Conservation (phyloP, 2,113 vertebrate species). For the Neotoma lepida region DNA sequence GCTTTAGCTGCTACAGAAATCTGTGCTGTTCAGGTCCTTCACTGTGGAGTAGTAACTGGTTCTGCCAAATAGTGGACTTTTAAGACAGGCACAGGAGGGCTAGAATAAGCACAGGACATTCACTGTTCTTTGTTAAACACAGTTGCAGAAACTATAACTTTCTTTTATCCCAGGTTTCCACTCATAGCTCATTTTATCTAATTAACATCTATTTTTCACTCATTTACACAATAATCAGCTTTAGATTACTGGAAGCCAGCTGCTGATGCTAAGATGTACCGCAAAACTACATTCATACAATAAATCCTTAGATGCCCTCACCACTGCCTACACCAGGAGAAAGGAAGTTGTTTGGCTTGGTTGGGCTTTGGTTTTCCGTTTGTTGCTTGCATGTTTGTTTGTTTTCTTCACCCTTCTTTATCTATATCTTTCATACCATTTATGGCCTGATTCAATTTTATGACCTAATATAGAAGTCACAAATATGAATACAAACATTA, state of each 20-base stretch:
- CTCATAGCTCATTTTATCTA: conserved; percentile 73
- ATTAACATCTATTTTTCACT: conserved; percentile 72
- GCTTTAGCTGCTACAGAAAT: neutral
- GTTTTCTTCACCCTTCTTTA: neutral
- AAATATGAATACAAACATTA: neutral
- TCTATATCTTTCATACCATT: neutral
- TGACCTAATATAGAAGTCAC: neutral
- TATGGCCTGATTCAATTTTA: neutral
- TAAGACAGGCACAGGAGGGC: neutral
- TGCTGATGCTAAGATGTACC: conserved; percentile 67
- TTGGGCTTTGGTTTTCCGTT: neutral
- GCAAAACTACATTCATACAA: conserved; percentile 64
- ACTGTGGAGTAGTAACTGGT: neutral
- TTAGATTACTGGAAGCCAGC: conserved; percentile 71
- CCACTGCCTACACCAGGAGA: conserved; percentile 22
- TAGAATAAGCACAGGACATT: neutral
- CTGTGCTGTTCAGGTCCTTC: neutral
- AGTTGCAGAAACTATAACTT: conserved; percentile 28
- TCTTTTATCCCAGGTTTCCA: conserved; percentile 40
- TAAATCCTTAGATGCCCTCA: conserved; percentile 70
- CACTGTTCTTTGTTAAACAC: neutral
- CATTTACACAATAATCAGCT: conserved; percentile 70
- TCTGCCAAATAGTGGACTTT: neutral
- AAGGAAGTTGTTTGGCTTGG: neutral
- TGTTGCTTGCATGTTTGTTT: neutral